phyloP scores from a whole-genome alignment of 2,113 vertebrate genomes.

The Gasterosteus aculeatus region DNA sequence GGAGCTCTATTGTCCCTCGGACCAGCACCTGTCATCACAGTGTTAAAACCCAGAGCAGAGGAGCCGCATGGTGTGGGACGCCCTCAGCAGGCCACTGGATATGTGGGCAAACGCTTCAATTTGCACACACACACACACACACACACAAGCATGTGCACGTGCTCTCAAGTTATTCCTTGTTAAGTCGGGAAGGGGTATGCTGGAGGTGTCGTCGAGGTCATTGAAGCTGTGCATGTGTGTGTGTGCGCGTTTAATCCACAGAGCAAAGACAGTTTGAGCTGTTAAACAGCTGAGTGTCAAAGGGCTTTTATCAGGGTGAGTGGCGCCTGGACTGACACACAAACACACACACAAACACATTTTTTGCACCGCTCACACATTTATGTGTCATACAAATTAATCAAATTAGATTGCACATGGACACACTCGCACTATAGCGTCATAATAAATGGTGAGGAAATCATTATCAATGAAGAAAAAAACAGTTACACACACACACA shows the following conservation, averaged over 20 bases:
- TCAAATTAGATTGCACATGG: conserved; percentile 20
- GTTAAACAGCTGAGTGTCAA: conserved; percentile 80
- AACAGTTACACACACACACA: not conserved
- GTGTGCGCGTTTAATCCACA: conserved; percentile 58
- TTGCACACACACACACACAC: conserved; percentile 28
- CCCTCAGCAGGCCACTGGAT: conserved; percentile 67
- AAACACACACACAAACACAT: conserved; percentile 47
- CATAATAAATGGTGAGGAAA: conserved; percentile 13
- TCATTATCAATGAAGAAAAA: conserved; percentile 10
- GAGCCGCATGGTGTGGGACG: conserved; percentile 61
- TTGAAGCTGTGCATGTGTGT: conserved; percentile 28
- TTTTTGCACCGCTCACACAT: conserved; percentile 36
- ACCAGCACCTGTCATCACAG: conserved; percentile 75
- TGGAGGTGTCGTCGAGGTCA: conserved; percentile 57
- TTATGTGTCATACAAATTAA: conserved; percentile 24
- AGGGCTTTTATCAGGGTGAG: conserved; percentile 74
- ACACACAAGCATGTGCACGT: conserved; percentile 27
- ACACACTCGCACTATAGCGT: not conserved
- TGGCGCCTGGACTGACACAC: conserved; percentile 62
- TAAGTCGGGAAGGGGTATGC: conserved; percentile 47
- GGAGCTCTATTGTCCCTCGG: conserved; percentile 69
- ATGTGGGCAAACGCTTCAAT: conserved; percentile 51
- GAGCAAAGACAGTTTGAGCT: conserved; percentile 72
- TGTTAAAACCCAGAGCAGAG: conserved; percentile 64
- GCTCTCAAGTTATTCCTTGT: conserved; percentile 60